These are phyloP conservation scores for Thymelicus sylvestris DNA, from an alignment of 2,888 invertebrate species.

Conservation along the genomic window DNA sequence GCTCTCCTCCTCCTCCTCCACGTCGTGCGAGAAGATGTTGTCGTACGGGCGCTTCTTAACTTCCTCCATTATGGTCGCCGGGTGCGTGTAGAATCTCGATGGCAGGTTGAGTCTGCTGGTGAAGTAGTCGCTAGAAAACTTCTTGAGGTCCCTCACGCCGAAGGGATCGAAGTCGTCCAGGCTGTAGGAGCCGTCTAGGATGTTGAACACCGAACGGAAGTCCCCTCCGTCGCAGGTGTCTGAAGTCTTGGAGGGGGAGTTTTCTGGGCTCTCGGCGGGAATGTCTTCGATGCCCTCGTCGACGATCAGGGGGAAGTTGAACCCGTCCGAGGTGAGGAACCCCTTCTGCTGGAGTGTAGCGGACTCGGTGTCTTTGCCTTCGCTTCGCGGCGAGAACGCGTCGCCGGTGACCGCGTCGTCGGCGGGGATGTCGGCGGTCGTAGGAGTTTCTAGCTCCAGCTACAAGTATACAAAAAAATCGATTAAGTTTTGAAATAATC, in stretches of 20 bases:
- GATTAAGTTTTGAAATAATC: too few relatives aligned
- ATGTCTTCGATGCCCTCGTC: slow-evolving; percentile 59
- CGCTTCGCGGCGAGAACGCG: slow-evolving; percentile 66
- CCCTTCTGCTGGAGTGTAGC: slow-evolving; percentile 60
- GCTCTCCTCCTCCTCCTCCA: slow-evolving; percentile 57
- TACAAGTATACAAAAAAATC: slow-evolving; percentile 46
- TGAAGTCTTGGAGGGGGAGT: slow-evolving; percentile 58
- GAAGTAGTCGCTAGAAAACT: slow-evolving; percentile 61
- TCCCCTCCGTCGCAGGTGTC: slow-evolving; percentile 43
- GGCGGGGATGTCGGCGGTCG: slow-evolving; percentile 75
- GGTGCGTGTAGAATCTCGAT: slow-evolving; percentile 68
- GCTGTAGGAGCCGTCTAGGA: slow-evolving; percentile 78
- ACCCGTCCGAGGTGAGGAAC: slow-evolving; percentile 68
- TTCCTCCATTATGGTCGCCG: slow-evolving; percentile 70
- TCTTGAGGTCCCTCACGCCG: slow-evolving; percentile 63
- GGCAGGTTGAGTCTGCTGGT: slow-evolving; percentile 59
- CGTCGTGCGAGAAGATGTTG: slow-evolving; percentile 65
- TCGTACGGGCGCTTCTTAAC: slow-evolving; percentile 71
- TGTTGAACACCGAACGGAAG: slow-evolving; percentile 66
- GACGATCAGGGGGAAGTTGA: slow-evolving; percentile 71
- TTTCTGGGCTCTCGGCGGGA: slow-evolving; percentile 54
- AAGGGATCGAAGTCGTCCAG: slow-evolving; percentile 77
- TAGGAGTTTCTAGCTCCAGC: slow-evolving; percentile 81
- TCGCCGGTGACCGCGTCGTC: slow-evolving; percentile 67
- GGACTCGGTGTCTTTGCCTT: slow-evolving; percentile 60